phyloP scores from a whole-genome alignment of 2,888 invertebrate genomes.

The Danaus chrysippus region DNA sequence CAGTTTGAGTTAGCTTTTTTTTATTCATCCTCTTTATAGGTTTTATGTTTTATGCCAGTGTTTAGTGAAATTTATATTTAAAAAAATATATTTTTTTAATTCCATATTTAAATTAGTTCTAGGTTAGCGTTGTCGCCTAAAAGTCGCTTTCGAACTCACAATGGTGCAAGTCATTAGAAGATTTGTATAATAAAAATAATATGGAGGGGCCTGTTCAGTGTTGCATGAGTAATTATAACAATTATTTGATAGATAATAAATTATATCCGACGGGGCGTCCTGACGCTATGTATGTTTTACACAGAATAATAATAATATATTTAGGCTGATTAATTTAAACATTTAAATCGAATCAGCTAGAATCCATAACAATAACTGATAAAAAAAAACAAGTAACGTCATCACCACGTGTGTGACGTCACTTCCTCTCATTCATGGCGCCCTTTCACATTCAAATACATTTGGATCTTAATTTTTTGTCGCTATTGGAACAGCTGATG shows the following conservation, averaged over 20 bases:
- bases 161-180: conserved; percentile 62
- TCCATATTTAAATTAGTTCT: neutral
- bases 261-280: conserved; percentile 54
- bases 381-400: conserved; percentile 15
- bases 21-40: conserved; percentile 18
- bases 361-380: conserved; percentile 9
- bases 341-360: neutral
- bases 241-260: conserved; percentile 76
- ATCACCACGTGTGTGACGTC: conserved; percentile 44
- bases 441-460: conserved; percentile 65
- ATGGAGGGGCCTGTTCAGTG: conserved; percentile 54
- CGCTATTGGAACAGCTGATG: conserved; percentile 36
- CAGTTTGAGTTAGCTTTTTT: conserved; percentile 14
- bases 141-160: conserved; percentile 43
- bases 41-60: neutral
- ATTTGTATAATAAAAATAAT: conserved; percentile 70
- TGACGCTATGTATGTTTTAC: conserved; percentile 15
- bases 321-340: conserved; percentile 1
- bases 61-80: neutral
- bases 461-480: conserved; percentile 59
- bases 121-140: conserved; percentile 15
- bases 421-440: conserved; percentile 58
- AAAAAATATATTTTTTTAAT: neutral
- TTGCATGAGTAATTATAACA: conserved; percentile 75
- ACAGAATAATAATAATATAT: conserved; percentile 16